These are phyloP conservation scores for Saturnia pavonia DNA, from an alignment of 2,888 invertebrate genomes.

Conservation along the genomic window DNA sequence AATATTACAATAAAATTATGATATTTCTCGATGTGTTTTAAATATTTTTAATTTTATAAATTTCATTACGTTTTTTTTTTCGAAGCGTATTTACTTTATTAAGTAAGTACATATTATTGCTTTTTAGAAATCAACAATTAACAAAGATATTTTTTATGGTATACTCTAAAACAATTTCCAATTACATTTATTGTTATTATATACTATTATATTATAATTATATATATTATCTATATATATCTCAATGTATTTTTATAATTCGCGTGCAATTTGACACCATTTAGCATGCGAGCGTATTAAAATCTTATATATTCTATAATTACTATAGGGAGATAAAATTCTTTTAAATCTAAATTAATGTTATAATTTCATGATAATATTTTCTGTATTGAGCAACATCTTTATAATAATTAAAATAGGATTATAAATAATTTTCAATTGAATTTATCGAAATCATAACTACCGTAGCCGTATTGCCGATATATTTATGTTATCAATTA, in stretches of 20 bases:
- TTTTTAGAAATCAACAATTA: background rate
- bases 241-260: slow-evolving; percentile 54
- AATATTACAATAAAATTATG: background rate
- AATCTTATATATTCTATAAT: slow-evolving; percentile 56
- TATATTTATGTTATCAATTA: background rate
- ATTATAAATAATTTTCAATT: background rate
- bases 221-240: slow-evolving; percentile 43
- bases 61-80: background rate
- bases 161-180: background rate
- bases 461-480: background rate
- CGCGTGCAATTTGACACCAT: slow-evolving; percentile 77
- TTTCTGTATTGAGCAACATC: slow-evolving; percentile 65
- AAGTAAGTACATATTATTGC: background rate
- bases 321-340: slow-evolving; percentile 67
- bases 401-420: background rate
- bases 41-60: background rate
- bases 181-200: background rate
- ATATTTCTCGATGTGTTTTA: background rate
- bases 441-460: background rate
- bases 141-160: background rate
- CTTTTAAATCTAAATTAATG: slow-evolving; percentile 59
- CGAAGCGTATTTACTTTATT: background rate
- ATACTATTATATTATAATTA: background rate
- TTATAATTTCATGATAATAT: slow-evolving; percentile 58
- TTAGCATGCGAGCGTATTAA: slow-evolving; percentile 69